phyloP scores from a whole-genome alignment of 2,113 vertebrate species.

The Callocephalon fimbriatum region DNA sequence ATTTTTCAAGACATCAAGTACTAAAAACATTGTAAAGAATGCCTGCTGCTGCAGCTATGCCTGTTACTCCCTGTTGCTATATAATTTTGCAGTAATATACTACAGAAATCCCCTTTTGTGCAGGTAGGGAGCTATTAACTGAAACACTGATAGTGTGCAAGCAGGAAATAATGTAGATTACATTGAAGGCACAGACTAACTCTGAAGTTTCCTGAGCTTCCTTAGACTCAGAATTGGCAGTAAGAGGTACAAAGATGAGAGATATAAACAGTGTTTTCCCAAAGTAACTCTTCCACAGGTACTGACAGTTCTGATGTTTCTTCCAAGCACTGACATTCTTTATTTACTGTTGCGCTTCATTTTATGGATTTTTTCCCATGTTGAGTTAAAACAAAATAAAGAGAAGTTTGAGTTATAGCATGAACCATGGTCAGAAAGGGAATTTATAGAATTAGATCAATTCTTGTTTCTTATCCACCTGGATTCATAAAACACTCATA shows the following conservation, averaged over 20 bases:
- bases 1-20: not conserved
- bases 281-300: not conserved
- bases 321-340: not conserved
- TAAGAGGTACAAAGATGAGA: not conserved
- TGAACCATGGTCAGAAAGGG: not conserved
- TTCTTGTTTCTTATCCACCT: constrained; percentile 19
- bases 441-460: constrained; percentile 9
- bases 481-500: constrained; percentile 11
- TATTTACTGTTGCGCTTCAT: constrained; percentile 36
- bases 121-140: not conserved
- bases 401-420: constrained; percentile 15
- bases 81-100: not conserved
- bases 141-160: not conserved
- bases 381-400: constrained; percentile 17
- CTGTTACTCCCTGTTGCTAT: not conserved
- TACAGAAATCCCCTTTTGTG: not conserved
- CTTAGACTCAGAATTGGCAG: not conserved
- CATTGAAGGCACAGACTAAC: not conserved
- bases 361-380: constrained; percentile 27
- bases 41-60: not conserved
- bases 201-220: not conserved
- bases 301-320: not conserved
- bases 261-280: not conserved
- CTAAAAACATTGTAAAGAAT: not conserved
- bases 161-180: not conserved